A percentile compares a stretch with the other conserved stretches of the same genome.
phyloP scores from a whole-genome alignment of 1,140 invertebrate genomes.

The Nautilus pompilius region DNA sequence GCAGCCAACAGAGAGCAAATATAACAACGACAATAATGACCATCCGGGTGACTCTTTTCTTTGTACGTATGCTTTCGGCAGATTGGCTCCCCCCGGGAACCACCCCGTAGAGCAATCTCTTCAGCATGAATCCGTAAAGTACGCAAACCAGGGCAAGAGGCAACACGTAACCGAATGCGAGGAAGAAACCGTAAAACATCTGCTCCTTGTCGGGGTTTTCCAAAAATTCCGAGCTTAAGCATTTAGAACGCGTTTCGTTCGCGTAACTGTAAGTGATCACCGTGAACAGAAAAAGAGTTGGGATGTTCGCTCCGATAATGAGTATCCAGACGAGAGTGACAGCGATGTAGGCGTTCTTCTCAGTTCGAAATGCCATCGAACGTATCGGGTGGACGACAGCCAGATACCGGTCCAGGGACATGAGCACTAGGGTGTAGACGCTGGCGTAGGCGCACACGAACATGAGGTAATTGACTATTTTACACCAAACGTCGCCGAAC shows the following conservation, averaged over 20 bases:
- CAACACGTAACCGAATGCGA: slow-evolving; percentile 57
- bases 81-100: slow-evolving; percentile 69
- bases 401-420: slow-evolving; percentile 92
- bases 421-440: slow-evolving; percentile 90
- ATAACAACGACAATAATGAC: slow-evolving; percentile 91
- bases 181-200: slow-evolving; percentile 52
- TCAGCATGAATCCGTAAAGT: slow-evolving; percentile 87
- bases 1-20: slow-evolving; percentile 94
- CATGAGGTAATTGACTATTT: slow-evolving; percentile 72
- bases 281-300: slow-evolving; percentile 76
- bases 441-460: slow-evolving; percentile 86
- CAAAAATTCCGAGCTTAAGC: slow-evolving; percentile 22
- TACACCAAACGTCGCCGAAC: slow-evolving; percentile 87
- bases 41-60: slow-evolving; percentile 87
- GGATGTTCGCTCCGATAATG: slow-evolving; percentile 71
- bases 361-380: slow-evolving; percentile 82
- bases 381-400: slow-evolving; percentile 92
- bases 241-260: slow-evolving; percentile 49
- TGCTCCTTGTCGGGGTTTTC: background rate
- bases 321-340: slow-evolving; percentile 72
- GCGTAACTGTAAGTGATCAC: slow-evolving; percentile 62
- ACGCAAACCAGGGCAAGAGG: slow-evolving; percentile 72
- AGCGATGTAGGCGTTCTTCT: slow-evolving; percentile 73
- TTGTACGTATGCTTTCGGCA: slow-evolving; percentile 73
- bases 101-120: slow-evolving; percentile 62